These are phyloP conservation scores for Tupiocoris notatus DNA, from an alignment of 2,888 invertebrate genomes.

Conservation along the genomic window DNA sequence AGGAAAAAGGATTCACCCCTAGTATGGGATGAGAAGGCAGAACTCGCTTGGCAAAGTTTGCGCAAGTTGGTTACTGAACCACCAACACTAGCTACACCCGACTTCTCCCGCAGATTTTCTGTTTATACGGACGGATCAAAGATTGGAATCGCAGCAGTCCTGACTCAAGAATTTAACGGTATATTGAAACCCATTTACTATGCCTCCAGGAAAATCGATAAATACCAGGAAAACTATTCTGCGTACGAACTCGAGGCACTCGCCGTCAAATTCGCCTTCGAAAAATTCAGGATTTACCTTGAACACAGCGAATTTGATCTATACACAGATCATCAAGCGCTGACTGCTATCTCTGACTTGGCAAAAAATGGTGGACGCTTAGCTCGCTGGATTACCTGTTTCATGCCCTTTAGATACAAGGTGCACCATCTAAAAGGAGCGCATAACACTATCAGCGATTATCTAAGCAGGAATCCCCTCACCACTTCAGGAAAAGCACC, in stretches of 20 bases:
- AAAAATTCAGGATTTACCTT: not conserved
- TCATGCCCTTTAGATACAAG: constrained; percentile 12
- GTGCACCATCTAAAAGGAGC: constrained; percentile 10
- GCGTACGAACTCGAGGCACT: constrained; percentile 10
- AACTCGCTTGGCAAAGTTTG: constrained; percentile 2
- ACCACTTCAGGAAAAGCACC: too few species aligned
- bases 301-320: constrained; percentile 8
- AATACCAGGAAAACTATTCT: not conserved
- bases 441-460: not conserved
- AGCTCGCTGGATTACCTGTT: not conserved
- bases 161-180: not conserved
- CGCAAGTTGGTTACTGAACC: constrained; percentile 1
- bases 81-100: constrained; percentile 16
- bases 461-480: not conserved
- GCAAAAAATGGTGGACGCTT: not conserved
- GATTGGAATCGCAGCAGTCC: constrained; percentile 1
- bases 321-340: constrained; percentile 2
- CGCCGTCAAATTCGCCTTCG: not conserved
- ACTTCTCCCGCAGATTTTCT: not conserved
- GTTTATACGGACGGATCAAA: constrained; percentile 11
- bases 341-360: not conserved
- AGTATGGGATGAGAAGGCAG: not conserved
- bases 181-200: not conserved
- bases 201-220: not conserved
- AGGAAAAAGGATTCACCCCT: not conserved